Conservation (phyloP, 2,113 vertebrate genomes). For the Hippocampus zosterae region DNA sequence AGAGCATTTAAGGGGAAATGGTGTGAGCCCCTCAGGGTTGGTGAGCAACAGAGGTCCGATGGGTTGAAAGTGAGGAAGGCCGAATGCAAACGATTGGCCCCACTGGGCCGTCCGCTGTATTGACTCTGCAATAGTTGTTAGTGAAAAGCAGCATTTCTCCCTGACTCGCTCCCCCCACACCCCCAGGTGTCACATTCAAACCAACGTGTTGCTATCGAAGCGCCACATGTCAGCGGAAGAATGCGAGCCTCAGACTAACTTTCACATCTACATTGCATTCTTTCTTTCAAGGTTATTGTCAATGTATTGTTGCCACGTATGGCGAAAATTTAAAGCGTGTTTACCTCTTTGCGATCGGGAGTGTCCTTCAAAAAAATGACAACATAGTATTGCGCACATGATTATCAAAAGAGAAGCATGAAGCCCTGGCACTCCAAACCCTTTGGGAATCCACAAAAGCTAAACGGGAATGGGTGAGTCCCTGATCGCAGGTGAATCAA, state of each 20-base stretch:
- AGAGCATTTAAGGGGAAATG: neutral
- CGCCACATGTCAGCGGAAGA: slow-evolving; percentile 29
- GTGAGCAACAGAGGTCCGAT: slow-evolving; percentile 15
- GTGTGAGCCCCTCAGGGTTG: slow-evolving; percentile 17
- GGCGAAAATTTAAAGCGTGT: neutral
- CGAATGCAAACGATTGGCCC: slow-evolving; percentile 52
- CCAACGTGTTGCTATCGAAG: slow-evolving; percentile 33
- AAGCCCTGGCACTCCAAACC: slow-evolving; percentile 7
- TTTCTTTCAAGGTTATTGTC: slow-evolving; percentile 60
- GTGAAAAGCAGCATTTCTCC: slow-evolving; percentile 17
- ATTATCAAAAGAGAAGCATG: slow-evolving; percentile 18
- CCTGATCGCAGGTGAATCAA: slow-evolving; percentile 60
- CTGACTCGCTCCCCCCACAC: neutral
- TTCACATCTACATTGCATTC: slow-evolving; percentile 16
- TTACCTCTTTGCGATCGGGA: neutral
- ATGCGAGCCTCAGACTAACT: slow-evolving; percentile 31
- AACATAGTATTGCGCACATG: slow-evolving; percentile 2
- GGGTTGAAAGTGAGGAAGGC: slow-evolving; percentile 14
- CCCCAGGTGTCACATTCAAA: slow-evolving; percentile 63
- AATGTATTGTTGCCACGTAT: slow-evolving; percentile 20
- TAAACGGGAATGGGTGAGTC: slow-evolving; percentile 40
- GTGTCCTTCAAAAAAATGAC: neutral
- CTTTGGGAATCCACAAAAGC: slow-evolving; percentile 14
- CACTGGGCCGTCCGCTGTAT: slow-evolving; percentile 38
- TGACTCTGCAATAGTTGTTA: slow-evolving; percentile 55